Conservation (phyloP, 2,113 vertebrate species). For the Chloebia gouldiae region DNA sequence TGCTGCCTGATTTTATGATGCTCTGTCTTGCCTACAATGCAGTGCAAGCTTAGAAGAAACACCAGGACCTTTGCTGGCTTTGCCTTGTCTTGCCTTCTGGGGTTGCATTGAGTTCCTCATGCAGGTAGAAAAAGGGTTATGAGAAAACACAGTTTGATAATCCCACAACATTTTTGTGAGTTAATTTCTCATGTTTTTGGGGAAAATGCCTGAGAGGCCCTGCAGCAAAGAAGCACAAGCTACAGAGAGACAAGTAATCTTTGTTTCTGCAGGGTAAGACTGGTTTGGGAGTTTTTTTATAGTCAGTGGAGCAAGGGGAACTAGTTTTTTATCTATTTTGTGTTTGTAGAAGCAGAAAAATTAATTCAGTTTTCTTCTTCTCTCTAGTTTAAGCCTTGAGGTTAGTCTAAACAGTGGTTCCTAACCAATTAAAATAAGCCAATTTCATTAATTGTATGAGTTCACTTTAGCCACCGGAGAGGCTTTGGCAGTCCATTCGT, state of each 20-base stretch:
- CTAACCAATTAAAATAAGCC: neutral
- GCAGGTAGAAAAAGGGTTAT: neutral
- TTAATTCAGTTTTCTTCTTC: neutral
- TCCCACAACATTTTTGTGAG: neutral
- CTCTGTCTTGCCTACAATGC: neutral
- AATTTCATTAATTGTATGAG: neutral
- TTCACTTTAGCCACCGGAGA: neutral
- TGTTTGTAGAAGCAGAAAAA: neutral
- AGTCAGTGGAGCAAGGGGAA: neutral
- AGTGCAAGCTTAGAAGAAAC: neutral
- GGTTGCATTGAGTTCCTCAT: neutral
- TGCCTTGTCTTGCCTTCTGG: neutral
- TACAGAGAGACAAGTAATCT: neutral
- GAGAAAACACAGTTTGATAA: neutral
- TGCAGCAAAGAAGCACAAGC: neutral
- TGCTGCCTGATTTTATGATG: neutral
- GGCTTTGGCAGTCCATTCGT: rapidly evolving
- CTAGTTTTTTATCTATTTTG: neutral
- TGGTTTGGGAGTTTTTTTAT: neutral
- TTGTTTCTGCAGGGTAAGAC: neutral
- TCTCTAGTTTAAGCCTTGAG: neutral
- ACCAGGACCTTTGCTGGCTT: neutral
- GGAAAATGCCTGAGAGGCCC: neutral
- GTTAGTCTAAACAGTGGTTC: neutral
- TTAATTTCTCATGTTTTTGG: neutral